phyloP scores from a whole-genome alignment of 1,140 invertebrate genomes.

The Pogonomyrmex barbatus region DNA sequence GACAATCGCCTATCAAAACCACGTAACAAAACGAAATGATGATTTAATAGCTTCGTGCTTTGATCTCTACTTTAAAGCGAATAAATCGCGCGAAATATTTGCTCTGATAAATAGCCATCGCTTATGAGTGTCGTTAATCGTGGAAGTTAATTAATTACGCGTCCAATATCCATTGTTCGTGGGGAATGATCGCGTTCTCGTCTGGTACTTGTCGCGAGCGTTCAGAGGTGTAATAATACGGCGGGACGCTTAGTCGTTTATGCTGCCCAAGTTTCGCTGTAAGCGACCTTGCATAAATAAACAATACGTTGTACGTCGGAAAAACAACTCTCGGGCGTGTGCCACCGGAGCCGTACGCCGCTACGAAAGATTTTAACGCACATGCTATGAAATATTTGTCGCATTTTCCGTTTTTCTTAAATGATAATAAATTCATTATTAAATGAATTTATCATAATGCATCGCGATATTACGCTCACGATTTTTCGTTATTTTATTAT shows the following conservation, averaged over 20 bases:
- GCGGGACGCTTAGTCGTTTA: background rate
- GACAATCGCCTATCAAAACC: background rate
- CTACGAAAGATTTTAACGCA: background rate
- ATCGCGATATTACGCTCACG: background rate
- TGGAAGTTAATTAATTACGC: conserved; percentile 7
- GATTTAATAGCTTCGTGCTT: background rate
- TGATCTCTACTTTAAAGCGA: background rate
- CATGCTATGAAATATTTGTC: background rate
- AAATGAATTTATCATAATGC: background rate
- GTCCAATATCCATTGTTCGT: background rate
- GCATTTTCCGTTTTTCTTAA: background rate
- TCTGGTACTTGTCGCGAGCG: background rate
- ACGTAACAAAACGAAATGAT: background rate
- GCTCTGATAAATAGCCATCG: conserved; percentile 14
- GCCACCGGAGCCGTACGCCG: background rate
- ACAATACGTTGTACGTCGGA: background rate
- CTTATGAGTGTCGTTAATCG: background rate
- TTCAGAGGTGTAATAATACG: background rate
- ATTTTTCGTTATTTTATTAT: background rate
- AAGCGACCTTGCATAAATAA: background rate
- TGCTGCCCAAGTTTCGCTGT: background rate
- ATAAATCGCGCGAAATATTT: conserved; percentile 15
- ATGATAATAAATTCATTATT: background rate
- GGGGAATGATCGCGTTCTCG: background rate
- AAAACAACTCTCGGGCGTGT: background rate